phyloP scores from a whole-genome alignment of 2,888 invertebrate genomes.

The Xestia c-nigrum region DNA sequence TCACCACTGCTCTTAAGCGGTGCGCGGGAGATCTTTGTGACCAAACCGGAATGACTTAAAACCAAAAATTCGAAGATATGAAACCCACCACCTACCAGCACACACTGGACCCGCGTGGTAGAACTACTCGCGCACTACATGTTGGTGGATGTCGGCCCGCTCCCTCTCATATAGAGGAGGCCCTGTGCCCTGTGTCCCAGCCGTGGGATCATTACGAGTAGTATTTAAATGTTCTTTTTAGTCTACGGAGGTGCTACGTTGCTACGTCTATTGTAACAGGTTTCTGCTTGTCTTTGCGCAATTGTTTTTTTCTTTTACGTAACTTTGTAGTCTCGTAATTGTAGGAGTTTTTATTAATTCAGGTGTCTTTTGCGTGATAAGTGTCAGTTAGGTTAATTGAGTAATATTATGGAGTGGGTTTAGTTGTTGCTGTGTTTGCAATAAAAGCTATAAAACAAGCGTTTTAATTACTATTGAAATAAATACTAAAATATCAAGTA shows the following conservation, averaged over 20 bases:
- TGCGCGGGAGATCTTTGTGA: background rate
- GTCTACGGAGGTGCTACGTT: background rate
- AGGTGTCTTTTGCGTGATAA: slow-evolving; percentile 28
- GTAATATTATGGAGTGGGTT: slow-evolving; percentile 3
- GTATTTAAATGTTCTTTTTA: slow-evolving; percentile 5
- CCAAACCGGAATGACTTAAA: background rate
- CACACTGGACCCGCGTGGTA: background rate
- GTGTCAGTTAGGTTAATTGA: slow-evolving; percentile 21
- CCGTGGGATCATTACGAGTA: background rate
- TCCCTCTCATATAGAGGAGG: background rate
- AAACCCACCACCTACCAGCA: background rate
- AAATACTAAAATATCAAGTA: background rate
- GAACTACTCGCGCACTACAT: background rate
- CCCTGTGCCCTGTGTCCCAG: background rate
- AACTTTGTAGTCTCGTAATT: background rate
- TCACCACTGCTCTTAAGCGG: background rate
- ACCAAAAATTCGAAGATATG: background rate
- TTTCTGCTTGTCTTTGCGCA: background rate
- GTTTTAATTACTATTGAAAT: background rate
- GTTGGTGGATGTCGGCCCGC: background rate
- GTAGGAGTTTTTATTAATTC: background rate
- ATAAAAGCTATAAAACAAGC: background rate
- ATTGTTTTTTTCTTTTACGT: background rate
- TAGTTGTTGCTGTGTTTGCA: background rate
- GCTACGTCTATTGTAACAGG: slow-evolving; percentile 8